Evolutionary conservation across 2,888 invertebrate genomes (phyloP).

Genomic region (Drosophila emarginata): DNA sequence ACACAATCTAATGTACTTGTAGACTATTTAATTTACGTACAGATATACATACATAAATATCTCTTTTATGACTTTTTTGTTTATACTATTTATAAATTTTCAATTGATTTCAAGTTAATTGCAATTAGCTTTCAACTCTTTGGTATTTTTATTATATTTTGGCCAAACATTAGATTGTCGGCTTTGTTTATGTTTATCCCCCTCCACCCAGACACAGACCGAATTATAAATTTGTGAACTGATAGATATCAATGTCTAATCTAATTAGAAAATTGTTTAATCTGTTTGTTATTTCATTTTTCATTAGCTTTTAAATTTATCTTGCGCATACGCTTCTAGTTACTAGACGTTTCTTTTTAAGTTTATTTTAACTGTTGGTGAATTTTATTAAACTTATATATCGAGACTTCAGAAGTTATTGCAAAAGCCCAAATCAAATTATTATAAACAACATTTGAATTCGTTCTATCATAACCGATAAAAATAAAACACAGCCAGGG

Average conservation of each 20-base stretch:
- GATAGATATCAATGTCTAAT: not conserved
- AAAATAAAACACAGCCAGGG: conserved; percentile 9
- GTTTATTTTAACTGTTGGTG: not conserved
- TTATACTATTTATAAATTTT: conserved; percentile 19
- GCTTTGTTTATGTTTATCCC: not conserved
- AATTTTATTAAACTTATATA: not conserved
- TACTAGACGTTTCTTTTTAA: not conserved
- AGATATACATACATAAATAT: not conserved
- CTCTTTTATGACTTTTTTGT: conserved; percentile 35
- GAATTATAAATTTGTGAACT: not conserved
- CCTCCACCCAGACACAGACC: not conserved
- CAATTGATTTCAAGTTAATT: conserved; percentile 28
- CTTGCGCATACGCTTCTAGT: not conserved
- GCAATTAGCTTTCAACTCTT: not conserved
- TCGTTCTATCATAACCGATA: conserved; percentile 3
- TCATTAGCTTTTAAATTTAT: not conserved
- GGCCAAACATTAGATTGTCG: conserved; percentile 30
- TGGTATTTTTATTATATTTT: conserved; percentile 26
- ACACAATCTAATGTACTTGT: not conserved
- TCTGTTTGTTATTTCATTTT: not conserved
- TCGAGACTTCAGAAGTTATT: not conserved
- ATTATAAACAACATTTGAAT: not conserved
- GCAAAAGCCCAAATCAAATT: not conserved
- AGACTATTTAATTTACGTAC: not conserved
- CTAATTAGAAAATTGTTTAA: not conserved